Evolutionary conservation across 2,797 vertebrate genomes (phyloP), one percentile per base, ranked within the genome.

Genomic region (Thaleichthys pacificus): DNA sequence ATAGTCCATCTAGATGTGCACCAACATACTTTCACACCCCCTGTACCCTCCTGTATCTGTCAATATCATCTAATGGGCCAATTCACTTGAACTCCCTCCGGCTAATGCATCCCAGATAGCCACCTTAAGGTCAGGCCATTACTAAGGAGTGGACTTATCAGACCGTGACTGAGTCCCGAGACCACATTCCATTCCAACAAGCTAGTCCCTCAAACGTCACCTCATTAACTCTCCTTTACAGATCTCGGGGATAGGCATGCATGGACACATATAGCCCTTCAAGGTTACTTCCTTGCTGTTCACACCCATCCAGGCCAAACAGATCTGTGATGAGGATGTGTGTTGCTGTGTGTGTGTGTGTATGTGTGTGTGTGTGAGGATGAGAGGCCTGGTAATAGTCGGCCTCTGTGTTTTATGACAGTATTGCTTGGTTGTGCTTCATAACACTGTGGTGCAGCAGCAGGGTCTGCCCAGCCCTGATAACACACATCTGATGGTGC

Each of bases 401-500:
- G 26, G 65, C 17, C 65, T 66, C 65, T 49, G 65, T 66, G 65
- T 66, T 66, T 66, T 66, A 51, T 66, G 65, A 66, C 42, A 64
- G 62, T 51, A 66, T 49, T 42, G 47, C 42, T 24, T 26, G 21
- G 65, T 66, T 22, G 21, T 51, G 65, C 42, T 51, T 47, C 65
- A 17, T 66, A 35, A 26, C 65, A 49, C 42, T 26, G 42, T 66
- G 65, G 22, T 51, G 42, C 21, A 49, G 47, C 65, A 26, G 42
- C 22, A 51, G 42, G 22, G 15, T 51, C 42, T 51, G 22, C 67
- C 65, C 26, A 47, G 63, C 61, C 61, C 71, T 73, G 74, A 84
- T 83, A 81, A 84, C 66, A 74, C 64, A 71, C 78, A 72, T 77
- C 73, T 77, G 71, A 79, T 74, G 24, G 67, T 61, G 60, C 66